phyloP scores from a whole-genome alignment of 1,140 invertebrate species.

The Pachyrhynchus sulphureomaculatus region DNA sequence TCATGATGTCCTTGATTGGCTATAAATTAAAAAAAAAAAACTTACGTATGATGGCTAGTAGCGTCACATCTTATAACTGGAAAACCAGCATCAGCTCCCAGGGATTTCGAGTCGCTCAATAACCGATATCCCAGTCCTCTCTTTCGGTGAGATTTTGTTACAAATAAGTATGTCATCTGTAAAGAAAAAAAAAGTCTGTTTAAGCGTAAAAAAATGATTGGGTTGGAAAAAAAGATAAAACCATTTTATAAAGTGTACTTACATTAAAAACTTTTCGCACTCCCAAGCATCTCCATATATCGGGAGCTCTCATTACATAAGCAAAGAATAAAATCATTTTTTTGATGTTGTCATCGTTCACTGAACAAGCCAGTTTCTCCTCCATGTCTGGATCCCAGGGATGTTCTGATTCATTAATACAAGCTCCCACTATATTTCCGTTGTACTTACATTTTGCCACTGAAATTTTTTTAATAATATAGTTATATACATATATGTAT shows the following conservation, averaged over 20 bases:
- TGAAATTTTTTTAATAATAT: conserved; percentile 28
- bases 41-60: conserved; percentile 46
- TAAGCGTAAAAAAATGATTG: not conserved
- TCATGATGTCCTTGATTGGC: too few relatives aligned
- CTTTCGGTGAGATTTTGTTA: conserved; percentile 44
- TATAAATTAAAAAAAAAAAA: too few relatives aligned
- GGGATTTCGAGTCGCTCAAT: conserved; percentile 49
- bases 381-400: conserved; percentile 44
- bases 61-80: conserved; percentile 52
- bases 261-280: conserved; percentile 52
- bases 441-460: conserved; percentile 50
- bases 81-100: conserved; percentile 51
- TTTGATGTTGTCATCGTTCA: conserved; percentile 35
- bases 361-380: conserved; percentile 43
- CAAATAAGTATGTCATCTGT: conserved; percentile 48
- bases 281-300: conserved; percentile 49
- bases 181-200: conserved; percentile 25
- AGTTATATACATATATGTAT: not conserved
- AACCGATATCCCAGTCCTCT: conserved; percentile 49
- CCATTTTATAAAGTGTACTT: not conserved
- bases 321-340: conserved; percentile 52
- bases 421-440: conserved; percentile 50
- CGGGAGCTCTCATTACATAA: conserved; percentile 46
- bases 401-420: conserved; percentile 48
- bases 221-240: not conserved